A percentile compares a stretch with the other conserved stretches of the same genome.
These are phyloP conservation scores for Caenorhabditis sp. DNA, from an alignment of 2,888 invertebrate species.

Conservation along the genomic window DNA sequence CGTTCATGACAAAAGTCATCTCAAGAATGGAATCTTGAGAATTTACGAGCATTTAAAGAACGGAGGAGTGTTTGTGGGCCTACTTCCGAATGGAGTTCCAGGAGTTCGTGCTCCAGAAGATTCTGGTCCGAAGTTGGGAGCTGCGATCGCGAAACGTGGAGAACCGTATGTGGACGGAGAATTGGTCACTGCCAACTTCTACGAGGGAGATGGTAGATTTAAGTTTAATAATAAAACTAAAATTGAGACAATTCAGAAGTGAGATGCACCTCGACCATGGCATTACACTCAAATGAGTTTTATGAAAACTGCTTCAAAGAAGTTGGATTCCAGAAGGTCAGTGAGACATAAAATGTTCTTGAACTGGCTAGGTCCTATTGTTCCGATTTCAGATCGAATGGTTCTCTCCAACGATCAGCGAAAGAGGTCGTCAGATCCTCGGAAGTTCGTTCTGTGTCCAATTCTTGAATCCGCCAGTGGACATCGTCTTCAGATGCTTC, in stretches of 20 bases:
- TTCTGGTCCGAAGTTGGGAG: constrained; percentile 32
- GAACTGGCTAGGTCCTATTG: no score
- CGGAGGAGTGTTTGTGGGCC: constrained; percentile 21
- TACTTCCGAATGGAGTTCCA: constrained; percentile 44
- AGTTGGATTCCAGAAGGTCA: constrained; percentile 19
- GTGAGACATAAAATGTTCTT: no score
- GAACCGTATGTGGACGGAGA: constrained; percentile 47
- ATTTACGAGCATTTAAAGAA: constrained; percentile 24
- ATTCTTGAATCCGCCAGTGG: constrained; percentile 43
- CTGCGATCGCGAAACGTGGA: constrained; percentile 26
- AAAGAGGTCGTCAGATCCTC: constrained; percentile 19
- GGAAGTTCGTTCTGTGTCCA: constrained; percentile 26
- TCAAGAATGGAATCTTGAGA: constrained; percentile 16
- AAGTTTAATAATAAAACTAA: not conserved
- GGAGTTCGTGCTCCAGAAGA: constrained; percentile 18
- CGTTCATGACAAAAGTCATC: constrained; percentile 38
- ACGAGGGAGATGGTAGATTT: constrained; percentile 33
- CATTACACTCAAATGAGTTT: constrained; percentile 42
- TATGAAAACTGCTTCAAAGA: constrained; percentile 34
- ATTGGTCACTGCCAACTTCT: constrained; percentile 38
- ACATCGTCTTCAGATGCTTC: constrained; percentile 33
- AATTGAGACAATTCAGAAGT: constrained; percentile 28
- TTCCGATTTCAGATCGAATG: constrained; percentile 46
- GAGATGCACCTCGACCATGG: constrained; percentile 41
- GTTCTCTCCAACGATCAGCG: constrained; percentile 36